Conservation (phyloP, 1,140 invertebrate species). For the Conopomorpha cramerella region DNA sequence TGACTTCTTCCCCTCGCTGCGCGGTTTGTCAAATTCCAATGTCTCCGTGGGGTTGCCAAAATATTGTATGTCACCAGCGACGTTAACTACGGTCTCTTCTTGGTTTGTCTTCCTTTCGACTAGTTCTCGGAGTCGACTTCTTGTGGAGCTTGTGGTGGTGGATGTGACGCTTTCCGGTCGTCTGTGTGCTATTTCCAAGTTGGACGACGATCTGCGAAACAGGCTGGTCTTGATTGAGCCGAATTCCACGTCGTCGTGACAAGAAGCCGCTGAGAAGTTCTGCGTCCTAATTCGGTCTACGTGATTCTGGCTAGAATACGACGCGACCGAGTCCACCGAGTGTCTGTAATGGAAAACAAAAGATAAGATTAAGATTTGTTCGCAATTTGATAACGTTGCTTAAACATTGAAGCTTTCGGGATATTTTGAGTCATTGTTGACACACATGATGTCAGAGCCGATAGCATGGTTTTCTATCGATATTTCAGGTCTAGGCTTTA, state of each 20-base stretch:
- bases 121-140: conserved; percentile 55
- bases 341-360: conserved; percentile 46
- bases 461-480: too few species aligned
- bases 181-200: conserved; percentile 45
- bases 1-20: conserved; percentile 34
- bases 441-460: conserved; percentile 10
- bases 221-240: conserved; percentile 51
- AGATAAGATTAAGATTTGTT: conserved; percentile 32
- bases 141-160: conserved; percentile 50
- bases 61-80: conserved; percentile 52
- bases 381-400: too few species aligned
- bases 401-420: conserved; percentile 9
- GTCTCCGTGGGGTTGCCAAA: conserved; percentile 58
- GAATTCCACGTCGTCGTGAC: conserved; percentile 51
- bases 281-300: conserved; percentile 59
- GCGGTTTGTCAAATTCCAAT: conserved; percentile 46
- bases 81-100: conserved; percentile 45
- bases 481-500: too few species aligned
- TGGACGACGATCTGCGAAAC: conserved; percentile 49
- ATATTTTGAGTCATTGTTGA: conserved; percentile 15
- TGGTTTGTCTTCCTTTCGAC: conserved; percentile 55
- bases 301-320: conserved; percentile 62
- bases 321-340: conserved; percentile 61
- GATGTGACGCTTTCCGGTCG: conserved; percentile 49
- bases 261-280: conserved; percentile 56